Base-by-base conservation (phyloP, 2,113 vertebrate species). In the Poeciliopsis retropinna region DNA sequence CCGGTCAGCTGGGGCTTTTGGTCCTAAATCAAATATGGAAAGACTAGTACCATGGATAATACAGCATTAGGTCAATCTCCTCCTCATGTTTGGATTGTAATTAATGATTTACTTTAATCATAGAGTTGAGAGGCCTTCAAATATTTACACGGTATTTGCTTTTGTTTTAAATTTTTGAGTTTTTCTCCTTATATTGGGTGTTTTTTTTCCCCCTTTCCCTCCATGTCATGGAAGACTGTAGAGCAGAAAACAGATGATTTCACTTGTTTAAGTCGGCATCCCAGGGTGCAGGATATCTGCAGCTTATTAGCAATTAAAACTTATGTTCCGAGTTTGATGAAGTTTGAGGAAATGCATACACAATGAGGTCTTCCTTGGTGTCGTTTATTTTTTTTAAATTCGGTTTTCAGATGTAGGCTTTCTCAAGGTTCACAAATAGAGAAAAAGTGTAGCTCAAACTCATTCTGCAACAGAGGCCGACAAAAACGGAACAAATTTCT, bases 91-190 rank as follows among this genome's bases (percentile, higher is more conserved):
- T 85, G 61, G 82, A 75, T 83, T 82, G 75, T 73, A 85, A 81
- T 79, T 89, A 85, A 85, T 85, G 70, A 89, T 88, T 90, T 87
- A 84, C 74, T 79, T 78, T 87, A 84, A 90, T 89, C 84, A 90
- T 54, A 68, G 70, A 78, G 69, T 75, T 66, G 70, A 77, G 17
- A 82, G 68, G 60, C 29, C 51, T 81, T 87, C 73, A 72, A 65
- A 76, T 74, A 66, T 67, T 81, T 84, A 70, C 60, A 69, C 41
- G 34, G 74, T 84, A 44, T 68, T 57, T 80, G 67, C 74, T 37
- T 64, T n/a, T 75, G 67, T 70, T 67, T 54, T 25, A 68, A 60
- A 41, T 72, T 82, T 84, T 67, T 71, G 41, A 80, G 31, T 60
- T 63, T 8, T 60, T 72, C 30, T 41, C 54, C 65, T n/a, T 62